These are phyloP conservation scores for Chaenocephalus aceratus DNA, from an alignment of 2,113 vertebrate genomes.

Conservation along the genomic window DNA sequence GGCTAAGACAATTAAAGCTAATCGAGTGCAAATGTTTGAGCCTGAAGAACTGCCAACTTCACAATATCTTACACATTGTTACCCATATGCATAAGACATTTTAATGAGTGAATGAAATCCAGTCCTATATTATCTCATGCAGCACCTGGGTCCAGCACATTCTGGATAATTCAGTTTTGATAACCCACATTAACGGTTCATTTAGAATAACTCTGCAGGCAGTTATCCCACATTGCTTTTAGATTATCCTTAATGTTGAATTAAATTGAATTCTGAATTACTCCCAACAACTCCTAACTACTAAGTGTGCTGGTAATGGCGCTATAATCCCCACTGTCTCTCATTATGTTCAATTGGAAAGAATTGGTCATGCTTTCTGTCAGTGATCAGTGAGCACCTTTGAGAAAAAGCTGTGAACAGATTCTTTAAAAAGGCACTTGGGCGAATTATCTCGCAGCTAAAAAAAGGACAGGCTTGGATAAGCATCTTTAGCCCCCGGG, in stretches of 20 bases:
- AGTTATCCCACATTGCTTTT: conserved; percentile 46
- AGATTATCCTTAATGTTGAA: conserved; percentile 62
- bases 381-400: conserved; percentile 68
- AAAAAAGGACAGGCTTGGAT: conserved; percentile 80
- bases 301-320: conserved; percentile 66
- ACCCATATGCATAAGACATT: conserved; percentile 55
- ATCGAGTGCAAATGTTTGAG: conserved; percentile 79
- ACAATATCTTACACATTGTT: conserved; percentile 57
- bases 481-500: conserved; percentile 75
- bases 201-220: conserved; percentile 63
- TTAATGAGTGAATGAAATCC: conserved; percentile 62
- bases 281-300: conserved; percentile 48
- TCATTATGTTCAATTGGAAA: conserved; percentile 62
- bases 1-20: conserved; percentile 79
- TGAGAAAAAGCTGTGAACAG: conserved; percentile 65
- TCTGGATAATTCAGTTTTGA: conserved; percentile 38
- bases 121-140: conserved; percentile 49
- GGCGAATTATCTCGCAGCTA: conserved; percentile 78
- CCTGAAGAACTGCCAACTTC: conserved; percentile 59
- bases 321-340: conserved; percentile 51
- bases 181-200: conserved; percentile 55
- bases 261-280: conserved; percentile 70
- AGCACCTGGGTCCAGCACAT: conserved; percentile 63
- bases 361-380: conserved; percentile 59
- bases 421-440: conserved; percentile 69